Percentiles rank a stretch among this genome's conserved stretches.
Conservation (phyloP, 1,140 invertebrate genomes). For the Ceratina japonica region DNA sequence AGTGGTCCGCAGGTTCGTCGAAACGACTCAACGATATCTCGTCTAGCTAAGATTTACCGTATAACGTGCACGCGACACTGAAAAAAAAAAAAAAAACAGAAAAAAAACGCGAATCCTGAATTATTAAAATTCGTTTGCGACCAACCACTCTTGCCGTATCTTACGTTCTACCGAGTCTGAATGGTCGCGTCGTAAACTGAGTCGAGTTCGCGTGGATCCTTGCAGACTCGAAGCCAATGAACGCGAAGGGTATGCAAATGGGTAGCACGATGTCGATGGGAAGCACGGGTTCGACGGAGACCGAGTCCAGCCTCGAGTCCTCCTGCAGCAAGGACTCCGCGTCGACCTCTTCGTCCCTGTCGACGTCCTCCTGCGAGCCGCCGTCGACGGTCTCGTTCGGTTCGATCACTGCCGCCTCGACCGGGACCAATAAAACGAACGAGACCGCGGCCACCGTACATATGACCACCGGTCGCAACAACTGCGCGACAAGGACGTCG, state of each 20-base stretch:
- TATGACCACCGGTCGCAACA: slow-evolving; percentile 39
- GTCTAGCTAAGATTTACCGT: neutral
- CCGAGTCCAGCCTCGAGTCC: slow-evolving; percentile 77
- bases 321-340: slow-evolving; percentile 76
- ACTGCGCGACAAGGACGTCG: slow-evolving; percentile 46
- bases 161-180: neutral
- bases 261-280: slow-evolving; percentile 78
- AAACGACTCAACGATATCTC: neutral
- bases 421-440: slow-evolving; percentile 51
- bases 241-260: slow-evolving; percentile 77
- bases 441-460: slow-evolving; percentile 46
- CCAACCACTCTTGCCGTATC: neutral
- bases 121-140: neutral
- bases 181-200: slow-evolving; percentile 3
- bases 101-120: too few species aligned
- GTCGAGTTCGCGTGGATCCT: neutral
- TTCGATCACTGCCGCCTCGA: slow-evolving; percentile 43
- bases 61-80: too few species aligned
- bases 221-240: slow-evolving; percentile 74
- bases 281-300: slow-evolving; percentile 77
- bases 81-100: too few species aligned
- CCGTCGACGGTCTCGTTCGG: slow-evolving; percentile 68
- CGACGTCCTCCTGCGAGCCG: slow-evolving; percentile 76
- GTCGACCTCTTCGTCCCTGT: slow-evolving; percentile 75
- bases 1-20: slow-evolving; percentile 74